Conservation (phyloP, 2,888 invertebrate species). For the Sisyra terminalis region DNA sequence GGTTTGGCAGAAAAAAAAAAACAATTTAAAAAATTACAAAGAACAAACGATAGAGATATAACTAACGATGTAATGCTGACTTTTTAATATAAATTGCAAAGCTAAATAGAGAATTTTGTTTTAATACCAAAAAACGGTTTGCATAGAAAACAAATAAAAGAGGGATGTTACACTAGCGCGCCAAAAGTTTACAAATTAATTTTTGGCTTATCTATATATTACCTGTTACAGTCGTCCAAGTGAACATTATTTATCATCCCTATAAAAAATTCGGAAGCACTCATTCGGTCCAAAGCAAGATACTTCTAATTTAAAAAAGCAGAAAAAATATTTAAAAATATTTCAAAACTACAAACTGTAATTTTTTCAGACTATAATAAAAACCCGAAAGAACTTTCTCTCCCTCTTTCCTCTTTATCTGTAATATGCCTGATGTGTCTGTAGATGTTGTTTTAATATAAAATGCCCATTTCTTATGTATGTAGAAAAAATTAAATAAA, state of each 20-base stretch:
- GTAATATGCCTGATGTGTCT: too few relatives aligned
- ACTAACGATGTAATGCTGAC: too few relatives aligned
- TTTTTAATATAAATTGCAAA: too few relatives aligned
- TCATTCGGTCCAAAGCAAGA: neutral
- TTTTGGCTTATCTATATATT: slow-evolving; percentile 10
- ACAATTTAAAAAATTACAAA: neutral
- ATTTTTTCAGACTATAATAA: too few relatives aligned
- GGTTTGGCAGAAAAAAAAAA: too few relatives aligned
- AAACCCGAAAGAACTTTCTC: too few relatives aligned
- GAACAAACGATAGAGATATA: neutral
- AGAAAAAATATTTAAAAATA: neutral
- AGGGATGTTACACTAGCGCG: slow-evolving; percentile 5
- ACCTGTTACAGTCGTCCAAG: slow-evolving; percentile 1
- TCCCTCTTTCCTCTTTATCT: too few relatives aligned
- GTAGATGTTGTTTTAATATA: too few relatives aligned
- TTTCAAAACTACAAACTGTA: too few relatives aligned
- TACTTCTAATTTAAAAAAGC: neutral
- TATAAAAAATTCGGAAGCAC: neutral
- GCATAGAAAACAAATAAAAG: slow-evolving; percentile 12
- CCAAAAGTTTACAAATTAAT: slow-evolving; percentile 12
- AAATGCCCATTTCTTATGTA: too few relatives aligned
- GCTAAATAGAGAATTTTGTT: neutral
- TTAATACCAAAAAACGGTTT: slow-evolving; percentile 4
- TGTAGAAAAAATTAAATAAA: too few relatives aligned
- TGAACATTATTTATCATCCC: neutral